phyloP scores from a whole-genome alignment of 2,797 vertebrate genomes.

The Schizopygopsis malacanthus region DNA sequence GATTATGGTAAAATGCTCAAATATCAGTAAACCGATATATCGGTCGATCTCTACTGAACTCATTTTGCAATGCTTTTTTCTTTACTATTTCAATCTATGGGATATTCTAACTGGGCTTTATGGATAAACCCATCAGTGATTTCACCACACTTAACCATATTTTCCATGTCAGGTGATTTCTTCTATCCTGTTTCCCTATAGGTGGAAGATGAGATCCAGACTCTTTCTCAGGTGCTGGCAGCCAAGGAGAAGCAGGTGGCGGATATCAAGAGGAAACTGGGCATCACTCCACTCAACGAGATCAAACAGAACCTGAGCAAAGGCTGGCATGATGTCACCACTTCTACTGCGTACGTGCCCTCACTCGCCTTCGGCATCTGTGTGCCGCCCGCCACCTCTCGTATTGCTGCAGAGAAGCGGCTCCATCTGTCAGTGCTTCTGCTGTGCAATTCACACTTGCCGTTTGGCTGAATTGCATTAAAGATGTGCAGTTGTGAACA shows the following conservation, averaged over 20 bases:
- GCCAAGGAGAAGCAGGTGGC: constrained; percentile 91
- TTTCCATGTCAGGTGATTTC: constrained; percentile 16
- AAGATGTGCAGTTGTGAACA: neutral
- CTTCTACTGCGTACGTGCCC: constrained; percentile 87
- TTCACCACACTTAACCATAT: neutral
- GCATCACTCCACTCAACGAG: constrained; percentile 89
- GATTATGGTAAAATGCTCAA: too few species aligned
- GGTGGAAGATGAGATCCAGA: constrained; percentile 97
- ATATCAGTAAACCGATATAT: too few species aligned
- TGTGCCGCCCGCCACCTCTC: constrained; percentile 15
- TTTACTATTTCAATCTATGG: neutral
- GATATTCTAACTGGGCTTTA: neutral
- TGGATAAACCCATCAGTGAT: neutral
- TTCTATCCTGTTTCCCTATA: constrained; percentile 62
- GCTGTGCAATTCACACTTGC: neutral
- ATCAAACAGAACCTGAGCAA: constrained; percentile 91
- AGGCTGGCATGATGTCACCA: constrained; percentile 95
- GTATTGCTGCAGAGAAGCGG: constrained; percentile 19
- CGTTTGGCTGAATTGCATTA: too few species aligned
- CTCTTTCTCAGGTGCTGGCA: constrained; percentile 92
- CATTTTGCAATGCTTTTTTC: neutral
- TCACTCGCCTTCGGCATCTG: constrained; percentile 27
- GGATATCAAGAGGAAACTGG: constrained; percentile 92
- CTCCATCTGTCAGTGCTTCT: constrained; percentile 54
- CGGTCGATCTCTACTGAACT: neutral